A percentile compares a stretch with the other conserved stretches of the same genome.
Evolutionary conservation across 2,888 invertebrate species (phyloP).

Genomic region (Thereva unica): DNA sequence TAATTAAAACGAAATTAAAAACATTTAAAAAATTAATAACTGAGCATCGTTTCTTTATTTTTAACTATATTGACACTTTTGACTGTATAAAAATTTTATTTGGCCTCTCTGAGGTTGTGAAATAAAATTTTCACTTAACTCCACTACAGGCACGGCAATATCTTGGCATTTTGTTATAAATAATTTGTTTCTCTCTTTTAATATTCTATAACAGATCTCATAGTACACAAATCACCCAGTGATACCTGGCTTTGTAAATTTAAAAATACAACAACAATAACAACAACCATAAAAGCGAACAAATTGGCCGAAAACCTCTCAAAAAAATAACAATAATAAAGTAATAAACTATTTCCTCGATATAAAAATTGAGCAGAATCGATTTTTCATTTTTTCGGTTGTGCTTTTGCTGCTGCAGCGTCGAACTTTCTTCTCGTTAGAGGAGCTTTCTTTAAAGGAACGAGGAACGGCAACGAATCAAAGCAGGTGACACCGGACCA

Average conservation of each 20-base stretch:
- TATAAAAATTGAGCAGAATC: conserved; percentile 39
- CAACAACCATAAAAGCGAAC: conserved; percentile 4
- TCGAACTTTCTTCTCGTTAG: conserved; percentile 18
- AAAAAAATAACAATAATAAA: conserved; percentile 16
- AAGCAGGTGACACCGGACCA: conserved; percentile 15
- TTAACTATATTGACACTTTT: background rate
- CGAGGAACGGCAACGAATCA: background rate
- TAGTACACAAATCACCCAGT: background rate
- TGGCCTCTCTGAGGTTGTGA: conserved; percentile 25
- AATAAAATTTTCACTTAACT: conserved; percentile 11
- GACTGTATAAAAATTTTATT: conserved; percentile 28
- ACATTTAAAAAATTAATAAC: background rate
- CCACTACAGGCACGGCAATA: conserved; percentile 8
- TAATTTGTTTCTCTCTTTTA: conserved; percentile 11
- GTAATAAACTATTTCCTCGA: conserved; percentile 24
- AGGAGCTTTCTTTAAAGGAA: conserved; percentile 18
- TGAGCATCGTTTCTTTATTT: too few relatives aligned
- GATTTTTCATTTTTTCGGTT: conserved; percentile 35
- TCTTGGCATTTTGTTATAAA: conserved; percentile 25
- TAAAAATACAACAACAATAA: conserved; percentile 14
- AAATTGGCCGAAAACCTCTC: background rate
- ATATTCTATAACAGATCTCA: conserved; percentile 15
- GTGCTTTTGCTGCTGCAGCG: conserved; percentile 26
- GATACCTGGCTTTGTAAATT: conserved; percentile 1
- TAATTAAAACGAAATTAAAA: conserved; percentile 24